Evolutionary conservation across 2,797 vertebrate species (phyloP), one percentile per base, ranked within the genome.

Genomic region (Sebastiscus tertius): DNA sequence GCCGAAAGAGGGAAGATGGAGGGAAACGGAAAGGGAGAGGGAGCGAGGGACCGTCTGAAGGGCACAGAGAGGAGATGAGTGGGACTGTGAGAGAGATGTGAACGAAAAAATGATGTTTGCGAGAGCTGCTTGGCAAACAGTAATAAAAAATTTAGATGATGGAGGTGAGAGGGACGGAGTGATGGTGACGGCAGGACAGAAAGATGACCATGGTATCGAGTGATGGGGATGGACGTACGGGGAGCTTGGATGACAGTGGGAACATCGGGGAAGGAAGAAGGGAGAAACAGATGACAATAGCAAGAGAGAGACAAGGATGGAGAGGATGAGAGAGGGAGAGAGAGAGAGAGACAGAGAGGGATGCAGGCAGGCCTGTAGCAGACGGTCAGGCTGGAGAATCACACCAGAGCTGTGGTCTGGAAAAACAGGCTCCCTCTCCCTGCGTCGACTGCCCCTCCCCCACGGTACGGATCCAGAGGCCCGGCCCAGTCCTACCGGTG

Each of bases 361-460:
- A 88, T 86, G 87, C 75, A 87, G 74, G 87, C 83, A 84, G 90
- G 92, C 91, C 92, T 89, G 85, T 65, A 85, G 89, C 88, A 91
- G 89, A 89, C 85, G 85, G 86, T 89, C 85, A 83, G 85, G 87
- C 81, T 91, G 83, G 76, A 87, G 88, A 92, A 92, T 92, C 89
- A 92, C 86, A 92, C 88, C 82, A 87, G 75, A 88, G 86, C 88
- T 67, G 60, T 81, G 85, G 90, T 94, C 88, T 92, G 85, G 90
- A 93, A 94, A 96, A 95, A 94, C 91, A 95, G 90, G 77, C 91
- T 94, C 80, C 87, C 86, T 91, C 85, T 94, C 87, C 87, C 81
- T 92, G 90, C 92, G 77, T 94, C 88, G 83, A 59, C 88, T 77
- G 88, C 94, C 95, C 95, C 95, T 95, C 95, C 96, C 95, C 95